These are phyloP conservation scores for Heliocidaris tuberculata DNA, from an alignment of 35 echinoderm and acorn worm genomes.

Conservation along the genomic window DNA sequence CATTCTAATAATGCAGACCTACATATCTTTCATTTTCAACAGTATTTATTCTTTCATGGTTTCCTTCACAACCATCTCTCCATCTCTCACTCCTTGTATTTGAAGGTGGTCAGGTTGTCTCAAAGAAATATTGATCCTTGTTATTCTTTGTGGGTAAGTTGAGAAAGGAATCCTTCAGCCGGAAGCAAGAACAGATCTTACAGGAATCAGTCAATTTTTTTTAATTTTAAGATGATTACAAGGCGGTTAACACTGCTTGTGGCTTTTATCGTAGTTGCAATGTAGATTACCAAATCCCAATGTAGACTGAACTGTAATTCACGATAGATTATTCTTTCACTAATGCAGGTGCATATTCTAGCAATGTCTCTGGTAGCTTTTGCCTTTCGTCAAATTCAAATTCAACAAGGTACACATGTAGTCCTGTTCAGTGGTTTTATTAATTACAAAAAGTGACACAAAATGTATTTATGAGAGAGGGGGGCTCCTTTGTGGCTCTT, in stretches of 20 bases:
- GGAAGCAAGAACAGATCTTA: not conserved
- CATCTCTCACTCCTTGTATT: not conserved
- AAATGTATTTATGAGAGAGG: no score
- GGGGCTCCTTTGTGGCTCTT: no score
- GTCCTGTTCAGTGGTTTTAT: no score
- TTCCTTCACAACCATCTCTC: no score
- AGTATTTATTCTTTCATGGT: no score
- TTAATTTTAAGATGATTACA: not conserved
- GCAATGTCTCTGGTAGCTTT: no score
- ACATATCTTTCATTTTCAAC: no score
- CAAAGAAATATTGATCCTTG: slow-evolving; percentile 11
- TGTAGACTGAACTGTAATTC: not conserved
- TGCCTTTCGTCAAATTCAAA: no score
- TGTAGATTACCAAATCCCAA: not conserved
- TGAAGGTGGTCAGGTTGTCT: not conserved
- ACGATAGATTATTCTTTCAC: not conserved
- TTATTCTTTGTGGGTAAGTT: not conserved
- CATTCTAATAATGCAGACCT: no score
- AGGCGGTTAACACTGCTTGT: not conserved
- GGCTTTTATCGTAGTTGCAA: not conserved
- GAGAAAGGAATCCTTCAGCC: not conserved
- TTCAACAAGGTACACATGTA: no score
- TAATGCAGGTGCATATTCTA: not conserved
- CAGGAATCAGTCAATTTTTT: not conserved
- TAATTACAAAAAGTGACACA: no score